Percentiles rank a stretch among this genome's conserved stretches.
Conservation (phyloP, 2,888 invertebrate species). For the Agrochola circellaris region DNA sequence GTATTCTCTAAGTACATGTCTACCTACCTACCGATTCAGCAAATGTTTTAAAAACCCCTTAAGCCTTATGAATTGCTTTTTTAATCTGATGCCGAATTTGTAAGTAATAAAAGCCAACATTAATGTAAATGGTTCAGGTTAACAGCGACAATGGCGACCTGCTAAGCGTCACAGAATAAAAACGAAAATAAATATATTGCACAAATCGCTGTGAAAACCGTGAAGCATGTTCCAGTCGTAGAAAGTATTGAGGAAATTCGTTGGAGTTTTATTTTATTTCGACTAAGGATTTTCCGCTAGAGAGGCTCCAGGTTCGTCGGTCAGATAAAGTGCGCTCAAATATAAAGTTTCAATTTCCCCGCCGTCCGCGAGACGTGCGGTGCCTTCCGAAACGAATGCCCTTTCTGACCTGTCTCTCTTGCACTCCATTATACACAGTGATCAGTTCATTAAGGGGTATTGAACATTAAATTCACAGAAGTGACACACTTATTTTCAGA, state of each 20-base stretch:
- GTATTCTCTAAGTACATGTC: conserved; percentile 17
- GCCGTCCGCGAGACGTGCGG: conserved; percentile 80
- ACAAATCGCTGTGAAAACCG: conserved; percentile 76
- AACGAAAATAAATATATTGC: conserved; percentile 70
- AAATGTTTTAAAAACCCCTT: conserved; percentile 42
- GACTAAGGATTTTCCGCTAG: conserved; percentile 82
- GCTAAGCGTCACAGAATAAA: conserved; percentile 57
- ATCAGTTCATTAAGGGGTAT: conserved; percentile 58
- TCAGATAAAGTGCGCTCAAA: conserved; percentile 88
- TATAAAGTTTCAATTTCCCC: conserved; percentile 89
- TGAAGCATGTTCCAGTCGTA: conserved; percentile 74
- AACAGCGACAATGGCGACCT: conserved; percentile 37
- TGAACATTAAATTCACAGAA: conserved; percentile 42
- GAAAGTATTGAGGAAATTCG: conserved; percentile 79
- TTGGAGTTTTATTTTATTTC: conserved; percentile 84
- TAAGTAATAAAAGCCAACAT: conserved; percentile 54
- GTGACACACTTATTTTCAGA: conserved; percentile 33
- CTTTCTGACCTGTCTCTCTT: conserved; percentile 77
- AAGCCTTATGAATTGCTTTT: conserved; percentile 48
- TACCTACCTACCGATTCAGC: conserved; percentile 15
- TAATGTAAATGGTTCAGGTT: conserved; percentile 47
- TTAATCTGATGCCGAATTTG: conserved; percentile 56
- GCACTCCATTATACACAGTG: conserved; percentile 43
- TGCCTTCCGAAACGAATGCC: conserved; percentile 78
- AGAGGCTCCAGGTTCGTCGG: conserved; percentile 81